These are phyloP conservation scores for Emydocephalus ijimae DNA, from an alignment of 2,113 vertebrate species.

Conservation along the genomic window DNA sequence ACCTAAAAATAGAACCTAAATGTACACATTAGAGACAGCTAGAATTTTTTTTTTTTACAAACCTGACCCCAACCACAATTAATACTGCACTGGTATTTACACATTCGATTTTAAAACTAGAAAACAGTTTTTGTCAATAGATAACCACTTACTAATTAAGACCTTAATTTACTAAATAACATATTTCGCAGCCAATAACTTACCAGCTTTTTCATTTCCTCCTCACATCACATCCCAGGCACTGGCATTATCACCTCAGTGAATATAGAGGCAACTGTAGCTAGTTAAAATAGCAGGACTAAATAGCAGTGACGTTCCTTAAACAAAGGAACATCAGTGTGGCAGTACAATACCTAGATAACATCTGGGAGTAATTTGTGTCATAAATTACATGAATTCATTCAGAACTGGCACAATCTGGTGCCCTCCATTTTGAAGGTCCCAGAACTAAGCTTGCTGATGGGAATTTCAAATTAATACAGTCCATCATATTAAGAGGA, in stretches of 20 bases:
- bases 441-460: not conserved
- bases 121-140: not conserved
- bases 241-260: not conserved
- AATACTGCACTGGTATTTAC: not conserved
- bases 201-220: not conserved
- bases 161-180: not conserved
- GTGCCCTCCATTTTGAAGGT: not conserved
- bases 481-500: not conserved
- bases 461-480: not conserved
- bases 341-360: not conserved
- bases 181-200: not conserved
- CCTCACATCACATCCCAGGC: not conserved
- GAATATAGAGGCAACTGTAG: not conserved
- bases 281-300: not conserved
- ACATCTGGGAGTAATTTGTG: not conserved
- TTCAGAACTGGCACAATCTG: not conserved
- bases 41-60: not conserved
- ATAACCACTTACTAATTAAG: not conserved
- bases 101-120: not conserved
- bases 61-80: not conserved
- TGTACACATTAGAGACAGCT: not conserved
- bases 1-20: not conserved
- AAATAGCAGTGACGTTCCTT: not conserved
- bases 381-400: not conserved
- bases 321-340: not conserved